A percentile compares a stretch with the other conserved stretches of the same genome.
Evolutionary conservation across 1,140 invertebrate genomes (phyloP).

Genomic region (Panulirus ornatus): DNA sequence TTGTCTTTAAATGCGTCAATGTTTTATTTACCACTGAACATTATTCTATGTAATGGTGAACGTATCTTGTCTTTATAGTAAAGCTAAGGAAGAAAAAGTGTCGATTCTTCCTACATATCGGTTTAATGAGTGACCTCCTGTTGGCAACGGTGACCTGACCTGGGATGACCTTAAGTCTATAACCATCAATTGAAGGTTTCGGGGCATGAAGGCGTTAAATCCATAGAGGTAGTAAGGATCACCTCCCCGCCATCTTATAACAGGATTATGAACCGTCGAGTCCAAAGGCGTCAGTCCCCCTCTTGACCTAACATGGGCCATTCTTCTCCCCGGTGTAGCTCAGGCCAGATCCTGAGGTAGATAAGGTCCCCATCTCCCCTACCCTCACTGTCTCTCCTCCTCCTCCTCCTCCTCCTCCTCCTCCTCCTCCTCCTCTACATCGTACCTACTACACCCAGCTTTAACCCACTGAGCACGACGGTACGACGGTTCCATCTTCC

Average conservation of each 20-base stretch:
- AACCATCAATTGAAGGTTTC: slow-evolving; percentile 48
- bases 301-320: slow-evolving; percentile 26
- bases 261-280: slow-evolving; percentile 58
- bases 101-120: too few species aligned
- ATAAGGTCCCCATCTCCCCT: slow-evolving; percentile 12
- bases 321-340: slow-evolving; percentile 17
- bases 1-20: not conserved
- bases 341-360: slow-evolving; percentile 42
- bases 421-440: too few species aligned
- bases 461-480: too few species aligned
- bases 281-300: slow-evolving; percentile 22
- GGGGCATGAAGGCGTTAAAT: slow-evolving; percentile 31
- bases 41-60: not conserved
- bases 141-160: slow-evolving; percentile 45
- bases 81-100: too few species aligned
- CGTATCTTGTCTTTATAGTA: not conserved
- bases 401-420: too few species aligned
- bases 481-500: too few species aligned
- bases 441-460: too few species aligned
- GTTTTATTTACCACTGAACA: not conserved
- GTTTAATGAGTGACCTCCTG: not conserved
- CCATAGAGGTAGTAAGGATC: slow-evolving; percentile 1
- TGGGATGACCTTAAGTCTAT: slow-evolving; percentile 30
- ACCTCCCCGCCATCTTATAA: slow-evolving; percentile 15
- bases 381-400: not conserved